These are phyloP conservation scores for Apistogramma diplotaenia DNA, from an alignment of 2,113 vertebrate species.

Conservation along the genomic window DNA sequence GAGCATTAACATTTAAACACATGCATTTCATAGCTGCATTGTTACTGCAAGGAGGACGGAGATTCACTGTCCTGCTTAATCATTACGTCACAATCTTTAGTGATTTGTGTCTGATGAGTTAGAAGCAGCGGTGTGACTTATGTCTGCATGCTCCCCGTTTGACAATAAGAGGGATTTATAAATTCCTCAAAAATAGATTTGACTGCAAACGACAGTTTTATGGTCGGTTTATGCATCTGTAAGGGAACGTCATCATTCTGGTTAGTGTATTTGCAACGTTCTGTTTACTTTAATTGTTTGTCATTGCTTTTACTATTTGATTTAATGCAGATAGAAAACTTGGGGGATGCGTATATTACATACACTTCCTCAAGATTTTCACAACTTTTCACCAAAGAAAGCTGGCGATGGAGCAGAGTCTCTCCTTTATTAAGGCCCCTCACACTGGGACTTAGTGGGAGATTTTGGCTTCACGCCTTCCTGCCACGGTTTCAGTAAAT, in stretches of 20 bases:
- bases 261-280: not conserved
- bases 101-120: slow-evolving; percentile 4
- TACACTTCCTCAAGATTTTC: slow-evolving; percentile 14
- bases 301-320: not conserved
- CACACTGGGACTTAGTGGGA: slow-evolving; percentile 68
- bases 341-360: not conserved
- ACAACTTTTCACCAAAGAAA: slow-evolving; percentile 40
- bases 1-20: slow-evolving; percentile 35
- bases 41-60: not conserved
- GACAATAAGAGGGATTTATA: not conserved
- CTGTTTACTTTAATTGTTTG: not conserved
- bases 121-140: not conserved
- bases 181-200: not conserved
- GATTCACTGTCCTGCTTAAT: not conserved
- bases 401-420: slow-evolving; percentile 31
- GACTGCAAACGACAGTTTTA: not conserved
- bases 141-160: not conserved
- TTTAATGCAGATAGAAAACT: not conserved
- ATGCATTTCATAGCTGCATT: not conserved
- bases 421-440: slow-evolving; percentile 68
- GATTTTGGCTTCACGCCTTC: slow-evolving; percentile 73
- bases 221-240: not conserved
- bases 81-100: not conserved
- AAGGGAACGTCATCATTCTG: not conserved
- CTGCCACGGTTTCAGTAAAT: slow-evolving; percentile 71